Conservation (phyloP, 1,140 invertebrate species). For the Drosophila navojoa region DNA sequence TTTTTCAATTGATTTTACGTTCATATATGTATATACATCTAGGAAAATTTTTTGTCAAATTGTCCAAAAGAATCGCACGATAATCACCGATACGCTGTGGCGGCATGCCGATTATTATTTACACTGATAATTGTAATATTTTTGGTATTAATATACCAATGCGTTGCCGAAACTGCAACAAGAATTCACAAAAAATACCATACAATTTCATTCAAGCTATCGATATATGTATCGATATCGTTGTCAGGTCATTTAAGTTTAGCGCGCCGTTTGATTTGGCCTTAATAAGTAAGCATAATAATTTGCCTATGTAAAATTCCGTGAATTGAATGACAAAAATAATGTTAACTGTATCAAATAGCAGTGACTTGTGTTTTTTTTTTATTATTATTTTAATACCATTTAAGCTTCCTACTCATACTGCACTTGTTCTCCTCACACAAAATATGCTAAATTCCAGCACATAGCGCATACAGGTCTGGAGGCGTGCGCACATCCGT, state of each 20-base stretch:
- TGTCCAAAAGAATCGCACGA: slow-evolving; percentile 9
- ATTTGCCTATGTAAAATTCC: no score
- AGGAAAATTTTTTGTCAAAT: slow-evolving; percentile 17
- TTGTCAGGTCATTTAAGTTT: not conserved
- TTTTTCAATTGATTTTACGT: slow-evolving; percentile 38
- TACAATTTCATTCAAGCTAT: not conserved
- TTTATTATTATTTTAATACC: not conserved
- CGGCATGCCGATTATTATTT: slow-evolving; percentile 11
- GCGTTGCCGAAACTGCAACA: no score
- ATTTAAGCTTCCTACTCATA: not conserved
- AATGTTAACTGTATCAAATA: no score
- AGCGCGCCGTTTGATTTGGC: not conserved
- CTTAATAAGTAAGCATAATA: not conserved
- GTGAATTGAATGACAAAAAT: no score
- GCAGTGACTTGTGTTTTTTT: no score
- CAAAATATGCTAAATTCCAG: slow-evolving; percentile 28
- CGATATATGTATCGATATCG: not conserved
- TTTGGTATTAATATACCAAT: not conserved
- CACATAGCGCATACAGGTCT: slow-evolving; percentile 12
- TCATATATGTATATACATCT: slow-evolving; percentile 20
- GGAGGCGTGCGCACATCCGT: slow-evolving; percentile 24
- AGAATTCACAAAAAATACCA: not conserved
- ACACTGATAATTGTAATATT: not conserved
- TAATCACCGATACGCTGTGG: slow-evolving; percentile 26
- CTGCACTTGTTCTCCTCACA: not conserved